A percentile compares a stretch with the other conserved stretches of the same genome.
phyloP scores from a whole-genome alignment of 2,888 invertebrate species.

The Leptogaster cylindrica region DNA sequence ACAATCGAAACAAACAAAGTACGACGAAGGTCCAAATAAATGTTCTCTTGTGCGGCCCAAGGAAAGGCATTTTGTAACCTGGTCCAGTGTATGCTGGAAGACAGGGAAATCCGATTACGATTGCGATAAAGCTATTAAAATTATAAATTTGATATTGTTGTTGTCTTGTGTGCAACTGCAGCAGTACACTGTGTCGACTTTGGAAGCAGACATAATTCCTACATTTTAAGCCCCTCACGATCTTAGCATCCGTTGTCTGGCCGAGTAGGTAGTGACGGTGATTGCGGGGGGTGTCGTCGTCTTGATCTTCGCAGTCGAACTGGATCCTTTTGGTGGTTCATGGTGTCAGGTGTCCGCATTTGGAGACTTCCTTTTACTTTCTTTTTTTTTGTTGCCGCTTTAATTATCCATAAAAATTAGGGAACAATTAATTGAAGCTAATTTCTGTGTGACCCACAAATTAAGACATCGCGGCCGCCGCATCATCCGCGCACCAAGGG shows the following conservation, averaged over 20 bases:
- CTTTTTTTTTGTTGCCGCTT: not conserved
- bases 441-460: slow-evolving; percentile 26
- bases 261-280: not conserved
- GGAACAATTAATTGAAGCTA: slow-evolving; percentile 33
- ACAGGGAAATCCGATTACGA: slow-evolving; percentile 40
- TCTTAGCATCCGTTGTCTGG: not conserved
- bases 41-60: not conserved
- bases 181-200: too few species aligned
- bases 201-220: not conserved
- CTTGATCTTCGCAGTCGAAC: not conserved
- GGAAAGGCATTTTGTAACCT: not conserved
- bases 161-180: too few species aligned
- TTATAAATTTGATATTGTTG: slow-evolving; percentile 43
- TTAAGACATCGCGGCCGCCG: slow-evolving; percentile 10
- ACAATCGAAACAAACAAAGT: slow-evolving; percentile 30
- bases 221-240: not conserved
- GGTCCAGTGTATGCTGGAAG: not conserved
- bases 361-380: not conserved
- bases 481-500: not conserved
- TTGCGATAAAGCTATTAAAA: slow-evolving; percentile 46
- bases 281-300: slow-evolving; percentile 2
- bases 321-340: not conserved
- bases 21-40: slow-evolving; percentile 1
- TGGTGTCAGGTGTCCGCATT: slow-evolving; percentile 17
- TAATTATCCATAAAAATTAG: slow-evolving; percentile 39